phyloP scores from a whole-genome alignment of 2,797 vertebrate species.

The Melopsittacus undulatus region DNA sequence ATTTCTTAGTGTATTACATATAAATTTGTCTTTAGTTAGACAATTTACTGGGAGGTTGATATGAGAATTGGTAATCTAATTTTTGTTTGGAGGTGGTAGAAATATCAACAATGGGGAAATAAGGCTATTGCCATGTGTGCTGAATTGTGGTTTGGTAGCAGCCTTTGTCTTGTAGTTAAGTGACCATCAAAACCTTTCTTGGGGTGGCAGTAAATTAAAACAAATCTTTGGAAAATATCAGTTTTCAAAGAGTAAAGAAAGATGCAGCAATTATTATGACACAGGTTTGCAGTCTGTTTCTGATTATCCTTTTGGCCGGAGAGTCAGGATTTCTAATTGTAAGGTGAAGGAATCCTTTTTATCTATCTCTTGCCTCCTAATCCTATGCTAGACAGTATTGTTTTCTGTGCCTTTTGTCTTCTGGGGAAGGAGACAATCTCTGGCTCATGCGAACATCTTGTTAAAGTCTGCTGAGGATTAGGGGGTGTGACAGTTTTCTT shows the following conservation, averaged over 20 bases:
- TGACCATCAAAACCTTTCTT: conserved; percentile 43
- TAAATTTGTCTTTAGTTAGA: conserved; percentile 63
- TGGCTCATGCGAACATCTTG: conserved; percentile 72
- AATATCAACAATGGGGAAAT: conserved; percentile 56
- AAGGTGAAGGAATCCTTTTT: conserved; percentile 71
- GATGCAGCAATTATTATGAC: conserved; percentile 39
- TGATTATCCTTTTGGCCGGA: conserved; percentile 59
- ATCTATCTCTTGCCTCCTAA: conserved; percentile 67
- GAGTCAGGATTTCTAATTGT: conserved; percentile 62
- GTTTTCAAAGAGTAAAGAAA: conserved; percentile 62
- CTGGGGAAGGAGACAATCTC: conserved; percentile 59
- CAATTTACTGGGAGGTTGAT: conserved; percentile 65
- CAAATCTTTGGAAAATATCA: conserved; percentile 55
- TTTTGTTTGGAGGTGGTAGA: conserved; percentile 69
- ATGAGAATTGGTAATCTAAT: conserved; percentile 57
- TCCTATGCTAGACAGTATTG: conserved; percentile 60
- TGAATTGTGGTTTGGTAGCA: conserved; percentile 45
- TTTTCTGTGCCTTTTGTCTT: conserved; percentile 75
- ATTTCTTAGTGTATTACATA: conserved; percentile 62
- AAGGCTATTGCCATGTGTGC: conserved; percentile 61
- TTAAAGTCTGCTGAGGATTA: conserved; percentile 76
- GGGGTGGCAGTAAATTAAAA: conserved; percentile 20
- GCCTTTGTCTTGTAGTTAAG: conserved; percentile 54
- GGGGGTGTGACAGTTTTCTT: conserved; percentile 69
- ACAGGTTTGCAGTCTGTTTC: conserved; percentile 59